Evolutionary conservation across 2,888 invertebrate species (phyloP).

Genomic region (Sinelater perroti): DNA sequence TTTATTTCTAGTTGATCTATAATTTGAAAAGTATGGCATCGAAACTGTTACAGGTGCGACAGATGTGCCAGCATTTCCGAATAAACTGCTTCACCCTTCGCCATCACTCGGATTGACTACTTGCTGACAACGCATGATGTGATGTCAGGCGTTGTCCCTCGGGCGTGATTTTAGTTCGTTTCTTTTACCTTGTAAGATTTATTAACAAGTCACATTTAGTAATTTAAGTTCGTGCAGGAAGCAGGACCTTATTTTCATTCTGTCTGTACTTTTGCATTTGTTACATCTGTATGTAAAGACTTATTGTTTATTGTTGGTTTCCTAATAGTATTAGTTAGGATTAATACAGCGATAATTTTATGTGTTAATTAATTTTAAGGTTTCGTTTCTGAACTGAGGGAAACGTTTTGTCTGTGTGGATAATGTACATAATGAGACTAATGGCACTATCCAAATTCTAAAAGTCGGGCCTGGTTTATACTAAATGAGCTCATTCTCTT

Average conservation of each 20-base stretch:
- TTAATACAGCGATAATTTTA: conserved; percentile 12
- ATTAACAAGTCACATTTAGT: conserved; percentile 6
- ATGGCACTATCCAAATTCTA: conserved; percentile 28
- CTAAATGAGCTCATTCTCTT: too few relatives aligned
- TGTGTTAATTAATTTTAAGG: conserved; percentile 26
- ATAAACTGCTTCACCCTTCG: conserved; percentile 82
- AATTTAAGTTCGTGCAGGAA: too few relatives aligned
- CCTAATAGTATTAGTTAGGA: conserved; percentile 23
- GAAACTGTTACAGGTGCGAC: conserved; percentile 77
- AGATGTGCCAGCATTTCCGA: conserved; percentile 94
- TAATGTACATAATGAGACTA: conserved; percentile 6
- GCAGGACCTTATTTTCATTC: too few relatives aligned
- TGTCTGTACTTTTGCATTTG: too few relatives aligned
- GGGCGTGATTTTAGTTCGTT: conserved; percentile 44
- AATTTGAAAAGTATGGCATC: neutral
- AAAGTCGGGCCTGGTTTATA: too few relatives aligned
- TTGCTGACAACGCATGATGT: conserved; percentile 61
- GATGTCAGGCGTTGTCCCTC: conserved; percentile 58
- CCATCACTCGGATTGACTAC: conserved; percentile 57
- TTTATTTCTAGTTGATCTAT: conserved; percentile 39
- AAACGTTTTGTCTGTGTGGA: conserved; percentile 28
- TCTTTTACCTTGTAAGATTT: conserved; percentile 16
- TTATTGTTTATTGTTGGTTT: conserved; percentile 21
- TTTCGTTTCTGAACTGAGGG: conserved; percentile 28
- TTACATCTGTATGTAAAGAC: conserved; percentile 17